phyloP scores from a whole-genome alignment of 2,888 invertebrate species.

The Caenorhabditis sp. region DNA sequence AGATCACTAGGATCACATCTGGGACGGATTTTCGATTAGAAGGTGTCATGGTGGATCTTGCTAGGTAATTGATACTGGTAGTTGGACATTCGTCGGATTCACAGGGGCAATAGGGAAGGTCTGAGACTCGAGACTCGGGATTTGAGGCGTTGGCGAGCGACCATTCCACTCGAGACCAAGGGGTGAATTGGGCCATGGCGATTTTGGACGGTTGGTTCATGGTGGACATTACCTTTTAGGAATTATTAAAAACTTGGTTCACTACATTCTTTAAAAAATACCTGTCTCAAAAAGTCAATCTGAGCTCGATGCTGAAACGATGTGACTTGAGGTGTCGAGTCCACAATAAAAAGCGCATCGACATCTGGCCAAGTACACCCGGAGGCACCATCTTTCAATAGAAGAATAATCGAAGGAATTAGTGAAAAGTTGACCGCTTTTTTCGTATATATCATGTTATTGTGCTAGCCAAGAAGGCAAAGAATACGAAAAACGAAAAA shows the following conservation, averaged over 20 bases:
- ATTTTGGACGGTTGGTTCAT: conserved; percentile 65
- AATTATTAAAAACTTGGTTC: too few relatives aligned
- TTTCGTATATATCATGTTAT: conserved; percentile 20
- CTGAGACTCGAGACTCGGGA: conserved; percentile 48
- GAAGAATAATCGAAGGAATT: neutral
- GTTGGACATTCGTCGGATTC: conserved; percentile 47
- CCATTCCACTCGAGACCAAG: conserved; percentile 72
- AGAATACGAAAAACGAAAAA: conserved; percentile 9
- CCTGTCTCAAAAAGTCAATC: conserved; percentile 69
- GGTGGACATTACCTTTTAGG: conserved; percentile 54
- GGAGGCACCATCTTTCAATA: neutral
- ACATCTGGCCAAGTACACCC: conserved; percentile 73
- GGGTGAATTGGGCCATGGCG: conserved; percentile 79
- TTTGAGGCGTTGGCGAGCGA: conserved; percentile 41
- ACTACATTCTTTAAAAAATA: too few relatives aligned
- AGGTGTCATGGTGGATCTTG: conserved; percentile 51
- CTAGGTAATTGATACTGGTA: conserved; percentile 69
- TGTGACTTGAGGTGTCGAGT: conserved; percentile 75
- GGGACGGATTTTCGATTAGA: conserved; percentile 75
- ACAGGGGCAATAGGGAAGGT: conserved; percentile 47
- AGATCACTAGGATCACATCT: conserved; percentile 77
- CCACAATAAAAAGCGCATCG: conserved; percentile 78
- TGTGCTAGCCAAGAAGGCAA: neutral
- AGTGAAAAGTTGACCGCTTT: neutral
- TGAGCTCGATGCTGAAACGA: conserved; percentile 70